phyloP scores from a whole-genome alignment of 2,113 vertebrate genomes.

The Arizona elegans region DNA sequence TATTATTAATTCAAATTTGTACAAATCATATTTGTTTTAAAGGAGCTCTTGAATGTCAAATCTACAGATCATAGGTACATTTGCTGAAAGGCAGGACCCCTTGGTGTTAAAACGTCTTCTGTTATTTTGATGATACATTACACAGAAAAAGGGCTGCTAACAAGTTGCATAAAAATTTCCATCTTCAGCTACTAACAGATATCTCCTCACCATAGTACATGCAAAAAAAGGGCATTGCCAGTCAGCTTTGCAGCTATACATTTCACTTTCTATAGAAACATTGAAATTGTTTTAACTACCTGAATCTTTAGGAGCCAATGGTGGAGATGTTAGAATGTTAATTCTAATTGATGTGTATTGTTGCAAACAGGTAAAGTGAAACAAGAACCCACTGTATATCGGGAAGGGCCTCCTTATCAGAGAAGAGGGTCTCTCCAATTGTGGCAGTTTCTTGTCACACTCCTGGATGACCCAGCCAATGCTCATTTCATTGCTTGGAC shows the following conservation, averaged over 20 bases:
- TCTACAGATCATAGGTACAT: neutral
- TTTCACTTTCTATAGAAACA: neutral
- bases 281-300: neutral
- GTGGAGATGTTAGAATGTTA: neutral
- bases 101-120: neutral
- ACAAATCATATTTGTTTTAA: neutral
- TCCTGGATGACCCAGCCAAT: conserved; percentile 92
- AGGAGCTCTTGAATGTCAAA: neutral
- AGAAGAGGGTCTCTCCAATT: conserved; percentile 93
- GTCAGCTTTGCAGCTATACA: neutral
- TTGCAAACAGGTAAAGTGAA: conserved; percentile 84
- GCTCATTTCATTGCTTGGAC: conserved; percentile 98
- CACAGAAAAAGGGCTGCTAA: neutral
- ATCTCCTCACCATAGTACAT: neutral
- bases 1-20: neutral
- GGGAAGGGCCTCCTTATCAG: conserved; percentile 91
- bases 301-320: neutral
- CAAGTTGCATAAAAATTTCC: neutral
- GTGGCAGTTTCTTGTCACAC: conserved; percentile 95
- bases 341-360: neutral
- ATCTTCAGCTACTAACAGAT: neutral
- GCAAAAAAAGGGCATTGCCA: neutral
- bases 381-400: conserved; percentile 87
- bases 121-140: neutral
- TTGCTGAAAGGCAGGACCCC: neutral